Conservation (phyloP, 2,113 vertebrate genomes). For the Propithecus coquereli region DNA sequence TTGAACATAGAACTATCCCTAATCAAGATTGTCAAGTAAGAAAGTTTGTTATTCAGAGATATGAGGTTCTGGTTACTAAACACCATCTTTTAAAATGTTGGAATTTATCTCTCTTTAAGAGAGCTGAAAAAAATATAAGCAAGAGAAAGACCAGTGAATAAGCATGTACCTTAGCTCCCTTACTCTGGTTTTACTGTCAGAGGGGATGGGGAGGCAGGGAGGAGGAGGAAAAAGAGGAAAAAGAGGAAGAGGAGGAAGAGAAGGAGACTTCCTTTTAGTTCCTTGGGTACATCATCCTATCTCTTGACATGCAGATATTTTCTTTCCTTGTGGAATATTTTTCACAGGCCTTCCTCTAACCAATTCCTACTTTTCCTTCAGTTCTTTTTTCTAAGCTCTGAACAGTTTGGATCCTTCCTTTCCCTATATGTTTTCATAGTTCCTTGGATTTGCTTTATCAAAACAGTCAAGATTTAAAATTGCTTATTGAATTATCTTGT, state of each 20-base stretch:
- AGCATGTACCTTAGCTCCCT: not conserved
- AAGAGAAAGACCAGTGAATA: not conserved
- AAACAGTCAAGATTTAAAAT: not conserved
- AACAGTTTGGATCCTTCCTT: not conserved
- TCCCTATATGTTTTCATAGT: not conserved
- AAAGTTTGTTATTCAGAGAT: not conserved
- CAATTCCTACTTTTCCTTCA: not conserved
- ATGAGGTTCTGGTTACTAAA: not conserved
- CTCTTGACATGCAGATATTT: not conserved
- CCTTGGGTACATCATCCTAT: not conserved
- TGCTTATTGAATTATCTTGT: not conserved
- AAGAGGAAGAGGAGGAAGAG: not conserved
- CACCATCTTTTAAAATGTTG: not conserved
- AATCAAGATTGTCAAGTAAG: too few species aligned
- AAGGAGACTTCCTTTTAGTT: not conserved
- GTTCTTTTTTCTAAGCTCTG: not conserved
- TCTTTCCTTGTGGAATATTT: not conserved
- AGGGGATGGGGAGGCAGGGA: fast-evolving
- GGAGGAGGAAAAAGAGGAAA: not conserved
- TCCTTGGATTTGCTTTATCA: not conserved
- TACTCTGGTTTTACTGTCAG: not conserved
- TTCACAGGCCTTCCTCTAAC: not conserved
- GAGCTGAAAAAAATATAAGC: not conserved
- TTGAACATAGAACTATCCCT: too few species aligned
- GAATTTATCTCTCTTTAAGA: not conserved